phyloP scores from a whole-genome alignment of 2,888 invertebrate species.

The Mayetiola destructor region DNA sequence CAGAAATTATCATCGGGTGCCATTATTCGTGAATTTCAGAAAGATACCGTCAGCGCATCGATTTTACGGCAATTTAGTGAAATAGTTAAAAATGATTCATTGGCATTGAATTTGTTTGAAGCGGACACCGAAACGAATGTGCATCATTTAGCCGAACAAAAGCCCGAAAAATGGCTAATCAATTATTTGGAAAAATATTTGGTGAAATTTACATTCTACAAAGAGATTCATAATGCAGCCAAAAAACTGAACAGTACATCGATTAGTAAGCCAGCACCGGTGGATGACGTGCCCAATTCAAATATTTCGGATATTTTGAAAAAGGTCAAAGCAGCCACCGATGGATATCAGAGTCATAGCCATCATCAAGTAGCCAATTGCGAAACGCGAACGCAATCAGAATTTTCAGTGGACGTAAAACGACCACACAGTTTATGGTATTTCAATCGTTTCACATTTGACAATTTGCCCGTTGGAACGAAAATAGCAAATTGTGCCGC shows the following conservation, averaged over 20 bases:
- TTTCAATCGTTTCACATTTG: background rate
- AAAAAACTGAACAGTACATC: background rate
- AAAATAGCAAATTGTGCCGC: constrained; percentile 24
- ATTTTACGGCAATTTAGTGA: constrained; percentile 2
- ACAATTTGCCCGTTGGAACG: background rate
- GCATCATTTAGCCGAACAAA: background rate
- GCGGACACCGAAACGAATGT: background rate
- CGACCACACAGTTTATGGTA: background rate
- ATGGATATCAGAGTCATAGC: constrained; percentile 18
- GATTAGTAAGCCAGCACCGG: background rate
- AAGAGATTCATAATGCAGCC: background rate
- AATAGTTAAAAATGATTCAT: background rate
- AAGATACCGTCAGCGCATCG: constrained; percentile 1
- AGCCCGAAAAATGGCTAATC: constrained; percentile 6
- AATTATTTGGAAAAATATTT: background rate
- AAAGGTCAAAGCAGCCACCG: constrained; percentile 29
- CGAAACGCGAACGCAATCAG: background rate
- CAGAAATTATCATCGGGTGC: background rate
- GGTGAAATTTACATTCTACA: background rate
- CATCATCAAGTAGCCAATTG: background rate
- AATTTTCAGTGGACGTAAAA: background rate
- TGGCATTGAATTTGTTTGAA: background rate
- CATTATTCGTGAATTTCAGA: constrained; percentile 10
- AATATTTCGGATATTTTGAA: constrained; percentile 25
- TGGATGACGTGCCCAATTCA: background rate